Conservation (phyloP, 2,797 vertebrate species). For the Gallinago stenura region DNA sequence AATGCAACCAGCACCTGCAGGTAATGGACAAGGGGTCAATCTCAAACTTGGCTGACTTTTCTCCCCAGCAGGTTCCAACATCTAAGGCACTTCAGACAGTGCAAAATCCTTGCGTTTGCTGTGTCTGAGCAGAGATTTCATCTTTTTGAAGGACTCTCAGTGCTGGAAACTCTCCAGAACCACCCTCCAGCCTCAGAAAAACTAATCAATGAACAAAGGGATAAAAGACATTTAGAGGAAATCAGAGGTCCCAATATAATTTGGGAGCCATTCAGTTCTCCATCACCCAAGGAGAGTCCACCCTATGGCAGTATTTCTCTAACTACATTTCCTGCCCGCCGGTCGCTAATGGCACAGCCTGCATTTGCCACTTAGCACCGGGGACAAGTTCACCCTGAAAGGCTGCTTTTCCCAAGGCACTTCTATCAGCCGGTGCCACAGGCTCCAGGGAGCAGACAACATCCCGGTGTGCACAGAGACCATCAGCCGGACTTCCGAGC, state of each 20-base stretch:
- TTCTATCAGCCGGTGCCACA: not conserved
- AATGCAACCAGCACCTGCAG: not conserved
- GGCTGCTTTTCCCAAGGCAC: not conserved
- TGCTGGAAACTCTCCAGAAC: not conserved
- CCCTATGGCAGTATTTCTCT: not conserved
- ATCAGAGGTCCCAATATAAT: not conserved
- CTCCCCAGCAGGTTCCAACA: not conserved
- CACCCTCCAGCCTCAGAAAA: not conserved
- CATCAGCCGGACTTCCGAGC: fast-evolving
- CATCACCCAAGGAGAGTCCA: not conserved
- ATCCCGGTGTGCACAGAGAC: not conserved
- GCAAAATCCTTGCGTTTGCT: not conserved
- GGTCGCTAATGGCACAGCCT: not conserved
- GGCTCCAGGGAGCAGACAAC: not conserved
- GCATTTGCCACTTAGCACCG: not conserved
- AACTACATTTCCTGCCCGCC: not conserved
- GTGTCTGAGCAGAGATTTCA: not conserved
- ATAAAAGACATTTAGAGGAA: not conserved
- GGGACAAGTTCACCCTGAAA: not conserved
- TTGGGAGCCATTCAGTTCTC: not conserved
- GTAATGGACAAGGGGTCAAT: not conserved
- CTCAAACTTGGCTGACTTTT: not conserved
- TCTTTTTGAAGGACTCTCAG: not conserved
- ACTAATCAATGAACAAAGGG: not conserved
- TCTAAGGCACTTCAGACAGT: not conserved